phyloP scores from a whole-genome alignment of 2,797 vertebrate species.

The Numenius phaeopus region DNA sequence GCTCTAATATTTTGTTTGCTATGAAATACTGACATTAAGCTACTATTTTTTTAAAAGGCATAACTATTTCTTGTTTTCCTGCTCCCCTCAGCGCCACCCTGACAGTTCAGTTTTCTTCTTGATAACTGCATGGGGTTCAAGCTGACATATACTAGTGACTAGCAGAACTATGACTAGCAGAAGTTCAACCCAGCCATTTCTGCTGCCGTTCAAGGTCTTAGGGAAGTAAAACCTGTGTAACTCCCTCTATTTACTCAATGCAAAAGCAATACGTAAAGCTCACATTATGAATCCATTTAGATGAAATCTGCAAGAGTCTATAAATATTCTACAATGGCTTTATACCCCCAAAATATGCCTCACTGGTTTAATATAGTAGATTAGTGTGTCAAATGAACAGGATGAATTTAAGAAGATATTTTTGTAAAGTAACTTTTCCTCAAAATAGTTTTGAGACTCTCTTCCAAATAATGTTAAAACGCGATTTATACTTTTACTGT shows the following conservation, averaged over 20 bases:
- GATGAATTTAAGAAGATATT: not conserved
- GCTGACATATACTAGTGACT: not conserved
- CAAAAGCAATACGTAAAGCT: not conserved
- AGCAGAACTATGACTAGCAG: not conserved
- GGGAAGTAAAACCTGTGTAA: not conserved
- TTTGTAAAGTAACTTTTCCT: not conserved
- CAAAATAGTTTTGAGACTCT: not conserved
- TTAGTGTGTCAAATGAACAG: not conserved
- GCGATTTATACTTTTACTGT: no score
- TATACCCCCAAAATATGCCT: not conserved
- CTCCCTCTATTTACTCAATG: not conserved
- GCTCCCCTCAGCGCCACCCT: not conserved
- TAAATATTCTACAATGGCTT: not conserved
- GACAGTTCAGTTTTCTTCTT: not conserved
- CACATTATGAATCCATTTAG: not conserved
- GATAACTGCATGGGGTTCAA: not conserved
- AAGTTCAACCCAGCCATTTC: not conserved
- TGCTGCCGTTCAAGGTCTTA: not conserved
- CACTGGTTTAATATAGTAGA: not conserved
- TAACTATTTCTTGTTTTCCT: not conserved
- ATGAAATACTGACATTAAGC: not conserved
- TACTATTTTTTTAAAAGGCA: not conserved
- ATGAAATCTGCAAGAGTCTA: not conserved
- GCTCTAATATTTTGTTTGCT: not conserved
- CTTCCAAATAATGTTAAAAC: not conserved